These are phyloP conservation scores for Tiliacea citrago DNA, from an alignment of 2,888 invertebrate species.

Conservation along the genomic window DNA sequence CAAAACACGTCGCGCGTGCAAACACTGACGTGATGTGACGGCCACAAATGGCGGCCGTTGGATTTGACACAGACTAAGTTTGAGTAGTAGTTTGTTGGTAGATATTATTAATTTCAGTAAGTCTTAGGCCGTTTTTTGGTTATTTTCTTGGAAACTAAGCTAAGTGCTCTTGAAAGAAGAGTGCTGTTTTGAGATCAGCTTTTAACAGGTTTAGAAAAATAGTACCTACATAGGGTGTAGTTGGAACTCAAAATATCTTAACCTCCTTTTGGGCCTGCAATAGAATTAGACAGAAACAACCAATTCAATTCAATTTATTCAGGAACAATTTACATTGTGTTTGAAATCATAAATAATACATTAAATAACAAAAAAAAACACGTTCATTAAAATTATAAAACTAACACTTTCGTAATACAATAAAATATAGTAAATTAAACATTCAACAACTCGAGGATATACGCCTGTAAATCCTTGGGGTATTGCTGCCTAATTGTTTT, in stretches of 20 bases:
- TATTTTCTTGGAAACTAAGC: not conserved
- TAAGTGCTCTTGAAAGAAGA: not conserved
- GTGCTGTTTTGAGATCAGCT: not conserved
- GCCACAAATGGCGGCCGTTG: constrained; percentile 24
- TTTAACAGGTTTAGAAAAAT: not conserved
- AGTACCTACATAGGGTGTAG: not conserved
- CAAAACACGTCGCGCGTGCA: constrained; percentile 55
- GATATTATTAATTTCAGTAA: not conserved
- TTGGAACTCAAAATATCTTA: not conserved
- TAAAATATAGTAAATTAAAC: too few relatives aligned
- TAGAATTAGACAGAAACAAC: not conserved
- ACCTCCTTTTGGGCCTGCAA: not conserved
- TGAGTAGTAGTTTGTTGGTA: not conserved
- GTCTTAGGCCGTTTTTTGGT: not conserved
- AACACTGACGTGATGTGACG: constrained; percentile 50
- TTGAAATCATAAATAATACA: too few relatives aligned
- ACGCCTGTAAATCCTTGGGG: not conserved
- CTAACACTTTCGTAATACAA: too few relatives aligned
- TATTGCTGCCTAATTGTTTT: not conserved
- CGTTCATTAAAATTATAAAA: too few relatives aligned
- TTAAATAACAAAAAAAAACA: too few relatives aligned
- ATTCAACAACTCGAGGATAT: not conserved
- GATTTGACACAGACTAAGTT: constrained; percentile 6
- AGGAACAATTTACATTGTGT: too few relatives aligned
- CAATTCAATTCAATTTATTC: too few relatives aligned